phyloP scores from a whole-genome alignment of 2,888 invertebrate species.

The Colletes collaris region DNA sequence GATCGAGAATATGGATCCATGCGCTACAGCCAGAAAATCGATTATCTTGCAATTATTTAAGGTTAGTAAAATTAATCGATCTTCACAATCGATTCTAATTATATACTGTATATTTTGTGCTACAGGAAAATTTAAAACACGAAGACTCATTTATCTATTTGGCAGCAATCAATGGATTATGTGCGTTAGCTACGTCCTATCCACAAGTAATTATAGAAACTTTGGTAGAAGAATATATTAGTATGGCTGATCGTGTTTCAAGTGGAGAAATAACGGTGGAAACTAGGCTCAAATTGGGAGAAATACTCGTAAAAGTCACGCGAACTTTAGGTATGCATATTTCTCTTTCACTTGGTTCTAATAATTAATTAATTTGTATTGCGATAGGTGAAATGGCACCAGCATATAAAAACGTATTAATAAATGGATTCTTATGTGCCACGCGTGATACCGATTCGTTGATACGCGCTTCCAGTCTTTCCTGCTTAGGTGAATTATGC shows the following conservation, averaged over 20 bases:
- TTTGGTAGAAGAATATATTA: slow-evolving; percentile 88
- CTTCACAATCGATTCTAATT: background rate
- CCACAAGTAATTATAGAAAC: slow-evolving; percentile 88
- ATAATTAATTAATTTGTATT: slow-evolving; percentile 35
- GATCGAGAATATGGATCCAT: slow-evolving; percentile 87
- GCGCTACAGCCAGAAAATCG: slow-evolving; percentile 87
- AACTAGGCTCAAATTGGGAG: slow-evolving; percentile 91
- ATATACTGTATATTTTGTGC: slow-evolving; percentile 70
- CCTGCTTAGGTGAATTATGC: slow-evolving; percentile 93
- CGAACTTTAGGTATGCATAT: slow-evolving; percentile 86
- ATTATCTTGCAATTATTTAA: slow-evolving; percentile 89
- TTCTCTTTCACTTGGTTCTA: background rate
- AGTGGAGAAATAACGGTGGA: slow-evolving; percentile 84
- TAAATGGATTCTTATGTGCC: slow-evolving; percentile 89
- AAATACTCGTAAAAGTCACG: slow-evolving; percentile 90
- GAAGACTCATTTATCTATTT: slow-evolving; percentile 93
- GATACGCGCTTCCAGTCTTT: slow-evolving; percentile 91
- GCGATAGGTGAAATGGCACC: slow-evolving; percentile 89
- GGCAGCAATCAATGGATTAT: slow-evolving; percentile 90
- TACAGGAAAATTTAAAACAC: slow-evolving; percentile 89
- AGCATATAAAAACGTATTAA: slow-evolving; percentile 87
- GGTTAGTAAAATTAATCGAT: slow-evolving; percentile 82
- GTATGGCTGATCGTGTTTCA: slow-evolving; percentile 75
- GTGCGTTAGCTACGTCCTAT: slow-evolving; percentile 87
- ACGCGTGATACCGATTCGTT: slow-evolving; percentile 89